These are phyloP conservation scores for Chelon labrosus DNA, from an alignment of 2,797 vertebrate genomes.

Conservation along the genomic window DNA sequence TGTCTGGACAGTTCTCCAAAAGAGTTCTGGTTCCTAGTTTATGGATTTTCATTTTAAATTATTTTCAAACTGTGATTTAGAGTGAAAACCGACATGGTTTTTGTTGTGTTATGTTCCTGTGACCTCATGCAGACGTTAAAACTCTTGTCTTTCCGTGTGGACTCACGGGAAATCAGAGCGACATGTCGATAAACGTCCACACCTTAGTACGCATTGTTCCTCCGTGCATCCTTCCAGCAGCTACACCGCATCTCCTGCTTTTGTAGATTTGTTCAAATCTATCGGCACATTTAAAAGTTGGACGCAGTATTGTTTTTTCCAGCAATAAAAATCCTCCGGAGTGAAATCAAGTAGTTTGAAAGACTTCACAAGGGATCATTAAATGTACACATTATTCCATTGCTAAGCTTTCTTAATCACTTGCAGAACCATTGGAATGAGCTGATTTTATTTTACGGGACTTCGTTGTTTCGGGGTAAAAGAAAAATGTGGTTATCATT, in stretches of 20 bases:
- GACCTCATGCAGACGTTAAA: conserved; percentile 18
- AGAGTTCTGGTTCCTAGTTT: not conserved
- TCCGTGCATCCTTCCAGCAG: conserved; percentile 9
- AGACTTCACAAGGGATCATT: conserved; percentile 52
- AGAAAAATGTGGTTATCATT: conserved; percentile 51
- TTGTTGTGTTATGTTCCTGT: not conserved
- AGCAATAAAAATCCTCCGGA: conserved; percentile 54
- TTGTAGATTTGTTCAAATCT: conserved; percentile 40
- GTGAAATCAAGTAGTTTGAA: conserved; percentile 37
- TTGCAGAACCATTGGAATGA: conserved; percentile 40
- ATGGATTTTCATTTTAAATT: not conserved
- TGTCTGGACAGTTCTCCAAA: not conserved
- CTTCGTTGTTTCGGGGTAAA: conserved; percentile 25
- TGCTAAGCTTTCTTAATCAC: conserved; percentile 28
- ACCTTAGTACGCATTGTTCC: not conserved
- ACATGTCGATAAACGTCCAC: not conserved
- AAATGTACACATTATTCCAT: conserved; percentile 42
- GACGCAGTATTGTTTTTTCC: conserved; percentile 49
- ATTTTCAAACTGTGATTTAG: not conserved
- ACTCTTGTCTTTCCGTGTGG: not conserved
- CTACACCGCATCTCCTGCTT: conserved; percentile 4
- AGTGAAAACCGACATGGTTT: not conserved
- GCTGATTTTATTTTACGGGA: conserved; percentile 38
- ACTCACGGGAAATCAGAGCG: conserved; percentile 15
- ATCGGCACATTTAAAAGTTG: conserved; percentile 49